Conservation (phyloP, 2,797 vertebrate genomes). For the Crenuchus spilurus region DNA sequence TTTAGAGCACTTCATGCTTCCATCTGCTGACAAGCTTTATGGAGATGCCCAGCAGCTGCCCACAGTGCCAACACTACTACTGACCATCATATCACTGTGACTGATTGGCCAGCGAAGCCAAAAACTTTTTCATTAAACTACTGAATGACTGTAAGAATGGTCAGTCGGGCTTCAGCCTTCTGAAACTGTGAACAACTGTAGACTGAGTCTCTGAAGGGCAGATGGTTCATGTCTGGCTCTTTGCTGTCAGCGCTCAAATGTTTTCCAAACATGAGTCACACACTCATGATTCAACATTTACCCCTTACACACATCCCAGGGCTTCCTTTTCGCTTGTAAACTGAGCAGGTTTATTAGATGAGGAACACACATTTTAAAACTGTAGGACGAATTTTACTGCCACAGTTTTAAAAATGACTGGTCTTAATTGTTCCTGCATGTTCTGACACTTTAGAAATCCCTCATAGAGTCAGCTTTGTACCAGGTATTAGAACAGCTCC, state of each 20-base stretch:
- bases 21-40: too few species aligned
- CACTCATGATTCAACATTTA: background rate
- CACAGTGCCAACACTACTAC: too few species aligned
- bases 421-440: conserved; percentile 3
- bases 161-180: background rate
- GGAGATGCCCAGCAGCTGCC: too few species aligned
- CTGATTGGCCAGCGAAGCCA: too few species aligned
- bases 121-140: too few species aligned
- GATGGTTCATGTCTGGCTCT: conserved; percentile 21
- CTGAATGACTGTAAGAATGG: too few species aligned
- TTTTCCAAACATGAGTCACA: conserved; percentile 35
- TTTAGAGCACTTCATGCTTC: too few species aligned
- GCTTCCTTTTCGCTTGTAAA: conserved; percentile 27
- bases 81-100: too few species aligned
- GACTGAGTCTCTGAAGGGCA: conserved; percentile 10
- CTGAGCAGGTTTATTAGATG: background rate
- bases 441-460: background rate
- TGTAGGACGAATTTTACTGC: background rate
- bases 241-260: conserved; percentile 8
- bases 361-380: background rate
- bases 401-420: background rate
- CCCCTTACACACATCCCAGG: background rate
- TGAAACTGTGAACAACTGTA: background rate
- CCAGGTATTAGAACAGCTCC: background rate
- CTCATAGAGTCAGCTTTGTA: background rate